A percentile compares a stretch with the other conserved stretches of the same genome.
phyloP scores from a whole-genome alignment of 1,140 invertebrate species.

The Ladona fulva region DNA sequence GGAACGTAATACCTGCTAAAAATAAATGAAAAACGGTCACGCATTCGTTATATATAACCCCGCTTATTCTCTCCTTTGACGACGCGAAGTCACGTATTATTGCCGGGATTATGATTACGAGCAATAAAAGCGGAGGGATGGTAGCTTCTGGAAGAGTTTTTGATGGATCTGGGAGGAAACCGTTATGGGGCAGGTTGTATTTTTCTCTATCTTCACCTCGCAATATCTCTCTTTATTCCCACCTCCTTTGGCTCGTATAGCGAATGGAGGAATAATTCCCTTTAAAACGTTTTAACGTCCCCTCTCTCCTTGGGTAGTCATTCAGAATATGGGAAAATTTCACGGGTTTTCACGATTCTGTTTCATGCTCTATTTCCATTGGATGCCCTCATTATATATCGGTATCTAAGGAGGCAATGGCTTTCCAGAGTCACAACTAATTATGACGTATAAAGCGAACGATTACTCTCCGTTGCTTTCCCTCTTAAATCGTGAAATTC shows the following conservation, averaged over 20 bases:
- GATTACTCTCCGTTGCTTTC: background rate
- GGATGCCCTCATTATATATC: background rate
- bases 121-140: background rate
- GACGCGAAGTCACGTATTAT: background rate
- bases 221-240: background rate
- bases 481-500: too few species aligned
- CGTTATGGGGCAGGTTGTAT: background rate
- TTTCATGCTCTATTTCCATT: background rate
- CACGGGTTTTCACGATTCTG: background rate
- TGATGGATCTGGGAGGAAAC: background rate
- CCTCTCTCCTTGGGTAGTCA: background rate
- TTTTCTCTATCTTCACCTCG: background rate
- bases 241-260: background rate
- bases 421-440: background rate
- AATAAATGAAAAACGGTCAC: background rate
- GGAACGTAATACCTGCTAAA: background rate
- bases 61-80: background rate
- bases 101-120: background rate
- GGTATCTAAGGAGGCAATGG: background rate
- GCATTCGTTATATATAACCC: background rate
- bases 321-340: background rate
- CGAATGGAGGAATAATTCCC: background rate
- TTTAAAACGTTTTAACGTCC: constrained; percentile 10
- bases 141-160: background rate
- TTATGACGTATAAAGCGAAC: background rate